phyloP scores from a whole-genome alignment of 2,113 vertebrate genomes.

The Saccopteryx bilineata region DNA sequence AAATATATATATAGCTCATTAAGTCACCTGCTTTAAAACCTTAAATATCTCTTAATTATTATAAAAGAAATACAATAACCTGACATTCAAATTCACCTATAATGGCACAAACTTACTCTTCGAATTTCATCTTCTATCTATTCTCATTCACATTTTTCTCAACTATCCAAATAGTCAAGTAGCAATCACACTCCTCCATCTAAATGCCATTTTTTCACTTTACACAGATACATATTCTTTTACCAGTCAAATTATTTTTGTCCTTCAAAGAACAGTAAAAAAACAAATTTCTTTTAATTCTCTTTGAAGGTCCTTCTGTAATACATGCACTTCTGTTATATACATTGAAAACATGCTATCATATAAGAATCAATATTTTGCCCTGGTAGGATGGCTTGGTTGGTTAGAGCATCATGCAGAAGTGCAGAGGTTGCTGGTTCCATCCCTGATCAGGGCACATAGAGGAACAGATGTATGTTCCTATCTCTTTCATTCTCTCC shows the following conservation, averaged over 20 bases:
- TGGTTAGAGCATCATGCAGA: no score
- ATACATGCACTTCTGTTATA: accelerated
- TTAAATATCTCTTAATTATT: neutral
- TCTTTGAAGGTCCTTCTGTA: neutral
- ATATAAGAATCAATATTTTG: neutral
- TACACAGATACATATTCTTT: neutral
- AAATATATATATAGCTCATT: neutral
- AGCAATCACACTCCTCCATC: neutral
- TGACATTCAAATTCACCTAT: neutral
- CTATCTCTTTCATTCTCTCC: no score
- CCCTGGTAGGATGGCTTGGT: no score
- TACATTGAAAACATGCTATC: accelerated
- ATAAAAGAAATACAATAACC: neutral
- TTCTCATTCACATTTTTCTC: neutral
- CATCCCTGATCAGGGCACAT: no score
- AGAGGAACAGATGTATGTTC: no score
- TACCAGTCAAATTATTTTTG: neutral
- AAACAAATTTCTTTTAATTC: neutral
- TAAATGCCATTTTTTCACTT: neutral
- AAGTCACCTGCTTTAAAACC: neutral
- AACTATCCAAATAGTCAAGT: neutral
- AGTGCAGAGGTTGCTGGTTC: no score
- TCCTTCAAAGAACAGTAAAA: neutral
- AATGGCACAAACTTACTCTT: neutral
- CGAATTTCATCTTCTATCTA: neutral